Evolutionary conservation across 2,113 vertebrate genomes (phyloP).

Genomic region (Bombycilla garrulus): DNA sequence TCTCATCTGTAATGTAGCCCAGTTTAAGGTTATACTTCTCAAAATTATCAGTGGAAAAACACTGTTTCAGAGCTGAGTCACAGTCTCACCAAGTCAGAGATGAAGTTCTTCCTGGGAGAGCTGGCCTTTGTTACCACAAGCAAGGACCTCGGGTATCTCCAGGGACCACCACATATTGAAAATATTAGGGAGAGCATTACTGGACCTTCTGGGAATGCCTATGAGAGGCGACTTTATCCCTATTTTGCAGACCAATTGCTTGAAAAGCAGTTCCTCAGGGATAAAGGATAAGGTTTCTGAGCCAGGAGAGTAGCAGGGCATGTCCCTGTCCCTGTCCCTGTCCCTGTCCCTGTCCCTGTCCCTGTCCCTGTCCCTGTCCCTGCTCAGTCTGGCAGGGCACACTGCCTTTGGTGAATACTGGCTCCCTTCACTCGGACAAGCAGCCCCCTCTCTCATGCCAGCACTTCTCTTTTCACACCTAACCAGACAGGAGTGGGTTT

Average conservation of each 20-base stretch:
- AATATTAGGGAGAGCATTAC: background rate
- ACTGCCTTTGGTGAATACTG: accelerated
- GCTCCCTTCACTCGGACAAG: accelerated
- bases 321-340: background rate
- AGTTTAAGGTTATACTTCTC: constrained; percentile 22
- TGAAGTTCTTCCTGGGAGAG: background rate
- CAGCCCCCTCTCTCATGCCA: background rate
- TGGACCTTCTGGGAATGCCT: background rate
- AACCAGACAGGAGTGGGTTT: background rate
- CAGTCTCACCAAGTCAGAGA: background rate
- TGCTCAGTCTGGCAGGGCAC: background rate
- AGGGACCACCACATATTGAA: background rate
- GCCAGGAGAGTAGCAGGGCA: background rate
- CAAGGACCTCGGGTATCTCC: background rate
- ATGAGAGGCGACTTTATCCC: accelerated
- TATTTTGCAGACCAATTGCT: background rate
- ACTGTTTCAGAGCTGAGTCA: constrained; percentile 25
- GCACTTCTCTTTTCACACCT: background rate
- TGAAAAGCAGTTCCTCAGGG: background rate
- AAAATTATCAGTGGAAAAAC: constrained; percentile 38
- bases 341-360: too few relatives aligned
- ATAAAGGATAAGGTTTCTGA: background rate
- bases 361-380: background rate
- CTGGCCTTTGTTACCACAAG: background rate
- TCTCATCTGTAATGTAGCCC: background rate